phyloP scores from a whole-genome alignment of 1,140 invertebrate genomes.

The Microvelia longipes region DNA sequence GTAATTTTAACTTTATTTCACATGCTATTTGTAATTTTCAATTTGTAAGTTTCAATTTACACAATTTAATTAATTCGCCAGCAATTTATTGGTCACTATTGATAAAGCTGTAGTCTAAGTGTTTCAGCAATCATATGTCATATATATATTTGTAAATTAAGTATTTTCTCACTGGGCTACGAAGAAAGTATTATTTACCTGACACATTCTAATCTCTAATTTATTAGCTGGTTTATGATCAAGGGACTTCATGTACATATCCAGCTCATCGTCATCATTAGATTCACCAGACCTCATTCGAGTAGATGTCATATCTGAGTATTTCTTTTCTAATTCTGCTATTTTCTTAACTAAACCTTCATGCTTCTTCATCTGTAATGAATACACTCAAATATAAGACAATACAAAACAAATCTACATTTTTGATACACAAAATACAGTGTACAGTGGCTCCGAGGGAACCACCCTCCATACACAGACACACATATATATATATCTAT shows the following conservation, averaged over 20 bases:
- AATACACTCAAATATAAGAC: too few species aligned
- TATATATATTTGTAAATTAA: too few species aligned
- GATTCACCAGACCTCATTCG: constrained; percentile 16
- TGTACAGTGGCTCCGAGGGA: neutral
- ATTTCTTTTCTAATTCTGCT: constrained; percentile 25
- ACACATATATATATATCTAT: neutral
- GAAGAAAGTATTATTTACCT: too few species aligned
- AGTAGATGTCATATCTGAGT: constrained; percentile 8
- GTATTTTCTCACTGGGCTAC: too few species aligned
- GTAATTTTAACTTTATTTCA: too few species aligned
- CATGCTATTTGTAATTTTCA: too few species aligned
- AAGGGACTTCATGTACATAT: constrained; percentile 56
- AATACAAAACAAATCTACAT: neutral
- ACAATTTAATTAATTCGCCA: too few species aligned
- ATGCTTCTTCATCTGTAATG: constrained; percentile 50
- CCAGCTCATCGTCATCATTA: constrained; percentile 46
- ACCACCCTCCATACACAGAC: neutral
- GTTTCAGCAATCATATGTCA: too few species aligned
- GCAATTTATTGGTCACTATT: too few species aligned
- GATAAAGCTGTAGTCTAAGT: too few species aligned
- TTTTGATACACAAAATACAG: neutral
- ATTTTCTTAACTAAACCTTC: constrained; percentile 39
- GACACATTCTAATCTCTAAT: constrained; percentile 37
- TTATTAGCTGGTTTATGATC: constrained; percentile 31
- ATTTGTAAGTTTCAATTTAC: too few species aligned